These are phyloP conservation scores for Anolis sagrei DNA, from an alignment of 2,113 vertebrate genomes.

Conservation along the genomic window DNA sequence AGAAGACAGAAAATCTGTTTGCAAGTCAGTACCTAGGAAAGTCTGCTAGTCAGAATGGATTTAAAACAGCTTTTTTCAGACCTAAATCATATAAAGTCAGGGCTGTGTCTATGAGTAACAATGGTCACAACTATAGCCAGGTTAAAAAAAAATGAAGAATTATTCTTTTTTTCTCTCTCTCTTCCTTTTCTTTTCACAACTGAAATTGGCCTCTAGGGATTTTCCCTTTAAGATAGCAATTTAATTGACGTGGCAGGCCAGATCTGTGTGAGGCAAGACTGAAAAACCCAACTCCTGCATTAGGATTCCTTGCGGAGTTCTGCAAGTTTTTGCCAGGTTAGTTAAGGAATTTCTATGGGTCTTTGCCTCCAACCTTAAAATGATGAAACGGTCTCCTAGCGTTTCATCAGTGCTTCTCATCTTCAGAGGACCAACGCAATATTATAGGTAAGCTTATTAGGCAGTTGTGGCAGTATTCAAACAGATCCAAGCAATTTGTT, in stretches of 20 bases:
- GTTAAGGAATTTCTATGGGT: conserved; percentile 53
- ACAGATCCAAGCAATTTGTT: conserved; percentile 43
- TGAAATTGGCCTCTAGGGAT: conserved; percentile 67
- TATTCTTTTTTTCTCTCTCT: conserved; percentile 63
- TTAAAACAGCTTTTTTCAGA: conserved; percentile 60
- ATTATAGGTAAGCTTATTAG: conserved; percentile 27
- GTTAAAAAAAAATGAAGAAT: conserved; percentile 64
- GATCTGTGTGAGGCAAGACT: conserved; percentile 54
- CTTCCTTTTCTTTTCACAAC: conserved; percentile 9
- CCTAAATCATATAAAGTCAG: conserved; percentile 63
- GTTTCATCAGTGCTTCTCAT: conserved; percentile 66
- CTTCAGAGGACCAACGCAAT: conserved; percentile 32
- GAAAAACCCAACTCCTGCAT: conserved; percentile 43
- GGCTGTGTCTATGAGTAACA: conserved; percentile 37
- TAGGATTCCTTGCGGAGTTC: conserved; percentile 47
- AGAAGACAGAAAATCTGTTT: conserved; percentile 59
- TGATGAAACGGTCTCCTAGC: conserved; percentile 63
- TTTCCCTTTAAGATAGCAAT: conserved; percentile 73
- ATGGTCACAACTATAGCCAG: conserved; percentile 63
- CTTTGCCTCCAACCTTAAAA: conserved; percentile 52
- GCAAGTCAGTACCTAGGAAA: conserved; percentile 62
- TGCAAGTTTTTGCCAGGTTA: conserved; percentile 49
- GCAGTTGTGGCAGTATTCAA: conserved; percentile 32
- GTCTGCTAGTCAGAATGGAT: conserved; percentile 57
- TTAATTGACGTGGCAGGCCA: conserved; percentile 71